Conservation (phyloP, 2,113 vertebrate species). For the Trogon surrucura region DNA sequence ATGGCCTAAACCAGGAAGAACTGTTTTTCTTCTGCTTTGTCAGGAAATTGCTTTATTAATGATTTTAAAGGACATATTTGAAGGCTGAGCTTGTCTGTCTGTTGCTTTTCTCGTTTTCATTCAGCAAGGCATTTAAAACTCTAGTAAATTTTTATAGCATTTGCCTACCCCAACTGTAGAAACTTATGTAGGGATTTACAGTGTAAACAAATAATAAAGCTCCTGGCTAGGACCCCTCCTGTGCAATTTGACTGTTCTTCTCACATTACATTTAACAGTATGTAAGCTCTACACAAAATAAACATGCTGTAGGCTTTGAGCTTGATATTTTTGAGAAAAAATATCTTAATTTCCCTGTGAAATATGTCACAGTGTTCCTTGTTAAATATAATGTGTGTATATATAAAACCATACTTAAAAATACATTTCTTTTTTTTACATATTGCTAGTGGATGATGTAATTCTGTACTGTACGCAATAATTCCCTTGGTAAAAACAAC, state of each 20-base stretch:
- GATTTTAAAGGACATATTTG: not conserved
- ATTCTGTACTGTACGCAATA: not conserved
- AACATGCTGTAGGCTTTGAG: not conserved
- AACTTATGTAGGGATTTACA: not conserved
- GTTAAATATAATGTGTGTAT: not conserved
- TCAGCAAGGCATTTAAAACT: not conserved
- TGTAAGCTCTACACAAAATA: not conserved
- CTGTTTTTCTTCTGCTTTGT: not conserved
- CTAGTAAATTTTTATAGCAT: not conserved
- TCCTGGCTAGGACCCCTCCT: not conserved
- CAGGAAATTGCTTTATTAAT: not conserved
- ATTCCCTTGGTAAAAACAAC: not conserved
- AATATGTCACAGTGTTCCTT: not conserved
- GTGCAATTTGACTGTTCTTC: not conserved
- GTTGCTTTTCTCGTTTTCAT: not conserved
- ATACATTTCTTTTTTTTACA: not conserved
- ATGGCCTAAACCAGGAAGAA: not conserved
- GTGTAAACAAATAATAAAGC: not conserved
- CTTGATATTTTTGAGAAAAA: not conserved
- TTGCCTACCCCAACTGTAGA: not conserved
- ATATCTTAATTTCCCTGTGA: not conserved
- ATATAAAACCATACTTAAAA: not conserved
- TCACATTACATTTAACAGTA: not conserved
- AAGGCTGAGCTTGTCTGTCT: not conserved
- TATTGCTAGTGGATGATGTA: not conserved